These are phyloP conservation scores for Sitophilus oryzae DNA, from an alignment of 1,140 invertebrate genomes.

Conservation along the genomic window DNA sequence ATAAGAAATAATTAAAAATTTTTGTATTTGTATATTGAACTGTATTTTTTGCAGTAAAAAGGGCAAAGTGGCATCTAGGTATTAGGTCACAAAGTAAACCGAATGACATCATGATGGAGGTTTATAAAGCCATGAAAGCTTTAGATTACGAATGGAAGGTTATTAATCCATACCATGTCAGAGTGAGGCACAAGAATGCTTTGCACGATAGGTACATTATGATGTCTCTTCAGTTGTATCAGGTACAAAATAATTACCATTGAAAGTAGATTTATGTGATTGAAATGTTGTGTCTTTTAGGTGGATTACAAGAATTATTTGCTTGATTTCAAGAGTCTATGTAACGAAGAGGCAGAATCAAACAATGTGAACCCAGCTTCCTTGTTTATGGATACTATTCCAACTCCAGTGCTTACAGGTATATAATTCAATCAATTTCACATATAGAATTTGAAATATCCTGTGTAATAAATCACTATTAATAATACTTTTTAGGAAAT, in stretches of 20 bases:
- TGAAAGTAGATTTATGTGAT: too few species aligned
- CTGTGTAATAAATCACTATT: not conserved
- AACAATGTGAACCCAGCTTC: conserved; percentile 53
- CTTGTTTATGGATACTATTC: conserved; percentile 36
- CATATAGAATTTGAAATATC: not conserved
- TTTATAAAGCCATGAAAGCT: conserved; percentile 97
- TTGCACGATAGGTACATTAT: conserved; percentile 80
- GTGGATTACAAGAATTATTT: conserved; percentile 97
- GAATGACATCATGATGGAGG: conserved; percentile 99
- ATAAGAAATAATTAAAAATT: too few species aligned
- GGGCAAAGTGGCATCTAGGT: conserved; percentile 98
- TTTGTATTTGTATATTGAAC: not conserved
- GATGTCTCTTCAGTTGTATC: conserved; percentile 98
- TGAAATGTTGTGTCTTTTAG: too few species aligned
- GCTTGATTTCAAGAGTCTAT: conserved; percentile 94
- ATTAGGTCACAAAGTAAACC: conserved; percentile 98
- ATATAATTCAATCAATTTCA: conserved; percentile 1
- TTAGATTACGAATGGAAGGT: conserved; percentile 99
- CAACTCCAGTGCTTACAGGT: conserved; percentile 44
- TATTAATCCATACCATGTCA: conserved; percentile 92
- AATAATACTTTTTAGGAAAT: conserved; percentile 29
- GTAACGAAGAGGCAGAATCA: conserved; percentile 66
- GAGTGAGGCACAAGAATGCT: conserved; percentile 83
- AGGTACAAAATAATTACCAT: too few species aligned
- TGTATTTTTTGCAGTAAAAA: conserved; percentile 62